Evolutionary conservation across 2,888 invertebrate genomes (phyloP).

Genomic region (Choreutis nemorana): DNA sequence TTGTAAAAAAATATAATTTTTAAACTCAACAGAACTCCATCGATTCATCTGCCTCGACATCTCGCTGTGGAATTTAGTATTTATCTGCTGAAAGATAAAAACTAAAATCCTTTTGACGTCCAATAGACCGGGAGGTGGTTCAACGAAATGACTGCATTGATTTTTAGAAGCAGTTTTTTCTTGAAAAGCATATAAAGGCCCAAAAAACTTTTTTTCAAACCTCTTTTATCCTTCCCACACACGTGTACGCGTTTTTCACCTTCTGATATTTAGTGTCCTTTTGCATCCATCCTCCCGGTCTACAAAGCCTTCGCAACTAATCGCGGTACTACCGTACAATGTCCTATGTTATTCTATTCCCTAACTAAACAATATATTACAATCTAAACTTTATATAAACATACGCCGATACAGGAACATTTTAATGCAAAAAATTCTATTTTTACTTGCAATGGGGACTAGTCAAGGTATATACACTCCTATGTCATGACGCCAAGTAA

Average conservation of each 20-base stretch:
- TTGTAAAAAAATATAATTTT: constrained; percentile 58
- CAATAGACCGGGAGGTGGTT: too few species aligned
- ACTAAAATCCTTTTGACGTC: too few species aligned
- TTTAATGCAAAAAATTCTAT: constrained; percentile 55
- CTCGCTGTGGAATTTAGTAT: constrained; percentile 10
- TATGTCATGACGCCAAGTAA: constrained; percentile 32
- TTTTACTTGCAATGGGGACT: constrained; percentile 62
- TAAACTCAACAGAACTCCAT: constrained; percentile 30
- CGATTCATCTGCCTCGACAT: constrained; percentile 15
- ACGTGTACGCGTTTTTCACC: too few species aligned
- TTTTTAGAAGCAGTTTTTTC: too few species aligned
- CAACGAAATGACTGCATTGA: too few species aligned
- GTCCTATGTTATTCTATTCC: constrained; percentile 28
- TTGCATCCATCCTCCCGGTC: too few species aligned
- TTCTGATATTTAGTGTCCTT: too few species aligned
- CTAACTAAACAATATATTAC: constrained; percentile 46
- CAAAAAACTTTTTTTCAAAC: too few species aligned
- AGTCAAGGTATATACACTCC: constrained; percentile 44
- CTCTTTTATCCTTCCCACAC: too few species aligned
- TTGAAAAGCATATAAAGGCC: too few species aligned
- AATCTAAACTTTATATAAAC: constrained; percentile 44
- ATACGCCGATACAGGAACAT: constrained; percentile 63
- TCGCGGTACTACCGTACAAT: constrained; percentile 19
- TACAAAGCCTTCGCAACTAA: constrained; percentile 27
- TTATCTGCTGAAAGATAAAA: too few species aligned